Percentiles rank a stretch among this genome's conserved stretches.
phyloP scores from a whole-genome alignment of 1,140 invertebrate species.

The Drosophila quadrilineata region DNA sequence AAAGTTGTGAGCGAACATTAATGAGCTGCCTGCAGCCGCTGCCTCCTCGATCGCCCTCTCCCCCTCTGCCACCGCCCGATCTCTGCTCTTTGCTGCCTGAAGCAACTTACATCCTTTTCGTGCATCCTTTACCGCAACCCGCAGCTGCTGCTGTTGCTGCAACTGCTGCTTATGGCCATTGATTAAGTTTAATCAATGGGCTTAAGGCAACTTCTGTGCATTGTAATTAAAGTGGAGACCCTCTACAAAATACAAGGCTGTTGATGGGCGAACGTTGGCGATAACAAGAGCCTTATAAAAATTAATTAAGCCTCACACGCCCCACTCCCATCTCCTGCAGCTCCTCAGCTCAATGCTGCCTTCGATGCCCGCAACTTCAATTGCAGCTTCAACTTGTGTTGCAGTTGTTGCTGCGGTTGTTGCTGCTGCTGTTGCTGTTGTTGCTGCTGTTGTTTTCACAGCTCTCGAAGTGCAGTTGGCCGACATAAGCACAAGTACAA shows the following conservation, averaged over 20 bases:
- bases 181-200: slow-evolving; percentile 77
- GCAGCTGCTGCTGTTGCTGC: neutral
- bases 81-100: neutral
- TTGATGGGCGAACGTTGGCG: slow-evolving; percentile 21
- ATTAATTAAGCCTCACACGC: slow-evolving; percentile 72
- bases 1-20: slow-evolving; percentile 48
- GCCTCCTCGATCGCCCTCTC: neutral
- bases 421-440: neutral
- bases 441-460: slow-evolving; percentile 32
- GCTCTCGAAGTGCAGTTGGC: slow-evolving; percentile 64
- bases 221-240: slow-evolving; percentile 75
- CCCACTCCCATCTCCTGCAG: no score
- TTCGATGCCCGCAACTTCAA: neutral
- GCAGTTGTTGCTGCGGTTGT: neutral
- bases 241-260: neutral
- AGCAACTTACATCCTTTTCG: neutral
- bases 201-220: slow-evolving; percentile 74
- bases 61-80: neutral
- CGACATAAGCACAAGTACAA: slow-evolving; percentile 54
- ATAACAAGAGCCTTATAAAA: slow-evolving; percentile 68
- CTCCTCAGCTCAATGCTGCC: no score
- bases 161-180: slow-evolving; percentile 65
- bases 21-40: slow-evolving; percentile 8
- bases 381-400: neutral
- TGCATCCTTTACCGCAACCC: neutral